Base-by-base conservation (phyloP, 2,797 vertebrate genomes). In the Serranus cabrilla region DNA sequence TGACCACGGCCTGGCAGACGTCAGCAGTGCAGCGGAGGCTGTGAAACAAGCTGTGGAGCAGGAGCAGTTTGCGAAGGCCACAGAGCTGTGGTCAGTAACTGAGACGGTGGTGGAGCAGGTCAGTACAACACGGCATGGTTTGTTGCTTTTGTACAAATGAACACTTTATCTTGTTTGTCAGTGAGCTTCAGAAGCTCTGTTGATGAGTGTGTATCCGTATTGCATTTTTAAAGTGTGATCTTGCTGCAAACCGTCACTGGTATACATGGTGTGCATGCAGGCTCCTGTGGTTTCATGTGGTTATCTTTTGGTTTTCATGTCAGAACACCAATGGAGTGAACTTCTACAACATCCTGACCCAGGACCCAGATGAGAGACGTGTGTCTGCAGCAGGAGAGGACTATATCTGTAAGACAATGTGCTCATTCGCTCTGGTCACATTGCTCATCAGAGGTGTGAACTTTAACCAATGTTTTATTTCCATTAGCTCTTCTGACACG, bases 311-410 rank as follows among this genome's bases (percentile, higher is more conserved):
- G 14, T 52, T 80, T 56, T 69, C 6, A 42, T 93, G 85, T 66
- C 94, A 99, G 98, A 97, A 98, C 91, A 97, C 97, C 21, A 96
- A 99, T 14, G 95, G 96, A 2, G 98, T 99, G 56, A 99, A 99
- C 89, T 99, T 99, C 85, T 99, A 99, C 90, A 99, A 99, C 92
- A 98, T 99, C 88, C 94, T 99, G 78, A 96, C 93, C 27, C 96
- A 95, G 77, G 89, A 91, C 0, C 60, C 93, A 0, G 84, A 91
- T 6, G 93, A 91, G 1, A 42, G 56, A 59, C 71, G 66, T n/a
- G 39, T n/a, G 6, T 69, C 52, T 1, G 77, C 52, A 23, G 46
- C 74, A 16, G 88, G 72, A 67, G 83, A 82, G 20, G 71, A 86
- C 52, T 90, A 83, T 56, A 89, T 98, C 20, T 64, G 97, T 99